A percentile compares a stretch with the other conserved stretches of the same genome.
Evolutionary conservation across 2,888 invertebrate species (phyloP).

Genomic region (Sesamia inferens): DNA sequence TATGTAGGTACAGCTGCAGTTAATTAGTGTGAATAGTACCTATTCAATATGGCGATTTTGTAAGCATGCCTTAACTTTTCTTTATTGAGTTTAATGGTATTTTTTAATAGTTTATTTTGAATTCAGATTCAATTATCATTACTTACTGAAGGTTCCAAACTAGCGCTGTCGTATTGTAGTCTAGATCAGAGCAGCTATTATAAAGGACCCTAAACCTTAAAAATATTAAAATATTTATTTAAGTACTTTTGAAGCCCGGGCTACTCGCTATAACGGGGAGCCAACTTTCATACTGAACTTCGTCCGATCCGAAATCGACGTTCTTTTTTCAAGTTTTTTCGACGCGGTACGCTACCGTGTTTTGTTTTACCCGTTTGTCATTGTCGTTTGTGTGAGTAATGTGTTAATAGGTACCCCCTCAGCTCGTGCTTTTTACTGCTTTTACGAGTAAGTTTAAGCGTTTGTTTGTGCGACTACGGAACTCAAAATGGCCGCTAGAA

Average conservation of each 20-base stretch:
- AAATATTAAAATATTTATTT: slow-evolving; percentile 48
- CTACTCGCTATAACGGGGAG: slow-evolving; percentile 43
- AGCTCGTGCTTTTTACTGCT: slow-evolving; percentile 69
- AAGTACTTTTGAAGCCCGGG: slow-evolving; percentile 46
- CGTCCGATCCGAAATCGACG: slow-evolving; percentile 69
- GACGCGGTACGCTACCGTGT: slow-evolving; percentile 65
- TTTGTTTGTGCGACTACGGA: slow-evolving; percentile 71
- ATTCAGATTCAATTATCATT: background rate
- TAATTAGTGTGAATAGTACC: slow-evolving; percentile 25
- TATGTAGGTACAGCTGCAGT: slow-evolving; percentile 33
- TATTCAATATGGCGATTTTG: background rate
- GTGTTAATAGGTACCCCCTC: slow-evolving; percentile 74
- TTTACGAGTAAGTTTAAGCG: slow-evolving; percentile 68
- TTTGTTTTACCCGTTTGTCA: slow-evolving; percentile 75
- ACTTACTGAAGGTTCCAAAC: background rate
- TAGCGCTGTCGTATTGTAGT: background rate
- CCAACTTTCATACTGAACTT: slow-evolving; percentile 74
- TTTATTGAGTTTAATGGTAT: background rate
- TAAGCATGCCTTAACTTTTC: background rate
- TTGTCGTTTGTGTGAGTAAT: slow-evolving; percentile 76
- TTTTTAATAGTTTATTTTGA: background rate
- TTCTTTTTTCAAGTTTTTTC: slow-evolving; percentile 72
- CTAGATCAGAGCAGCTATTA: background rate
- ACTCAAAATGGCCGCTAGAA: slow-evolving; percentile 71
- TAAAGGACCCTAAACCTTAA: background rate